Evolutionary conservation across 2,888 invertebrate genomes (phyloP), one percentile per base, ranked within the genome.

Genomic region (Aphidius colemani): DNA sequence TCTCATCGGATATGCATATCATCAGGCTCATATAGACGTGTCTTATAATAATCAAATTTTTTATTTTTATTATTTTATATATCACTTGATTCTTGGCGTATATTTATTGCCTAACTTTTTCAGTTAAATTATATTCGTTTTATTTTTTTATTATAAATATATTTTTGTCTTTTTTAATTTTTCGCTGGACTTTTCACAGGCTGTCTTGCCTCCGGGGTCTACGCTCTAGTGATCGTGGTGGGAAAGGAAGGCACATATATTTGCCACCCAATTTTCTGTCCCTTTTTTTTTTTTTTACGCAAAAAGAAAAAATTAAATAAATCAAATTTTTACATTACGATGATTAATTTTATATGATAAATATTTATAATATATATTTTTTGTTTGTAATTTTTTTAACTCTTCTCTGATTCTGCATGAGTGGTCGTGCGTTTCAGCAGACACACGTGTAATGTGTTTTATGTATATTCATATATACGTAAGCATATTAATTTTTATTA

Each of bases 1-100:
- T 69, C 68, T 64, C 67, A 70, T 69, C 65, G 69, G 61, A 65
- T 64, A 60, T 53, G 66, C 64, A 66, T 65, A 61, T 65, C 61
- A 53, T 57, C 51, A 51, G 55, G 50, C 56, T 46, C 2, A 18
- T 64, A 50, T 64, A 59, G 64, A 64, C 53, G 50, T 18, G 55
- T 10, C 13, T 18, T 45, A 39, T 30, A 30, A 40, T 41, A 40
- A 64, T 64, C 50, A 50, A 60, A 64, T 63, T 59, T 56, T 44
- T 45, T 45, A 9, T 46, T 49, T 46, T 45, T 13, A 39, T 53
- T 45, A 1, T 53, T 13, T 53, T 11, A 53, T 39, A 18, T 40
- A 1, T 11, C 11, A 40, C 11, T 49, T 7, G 53, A 53, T 61
- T 9, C 41, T 46, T 46, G 3, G 5, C 46, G 46, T 41, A 49